These are phyloP conservation scores for Emys orbicularis DNA, from an alignment of 2,797 vertebrate genomes.

Conservation along the genomic window DNA sequence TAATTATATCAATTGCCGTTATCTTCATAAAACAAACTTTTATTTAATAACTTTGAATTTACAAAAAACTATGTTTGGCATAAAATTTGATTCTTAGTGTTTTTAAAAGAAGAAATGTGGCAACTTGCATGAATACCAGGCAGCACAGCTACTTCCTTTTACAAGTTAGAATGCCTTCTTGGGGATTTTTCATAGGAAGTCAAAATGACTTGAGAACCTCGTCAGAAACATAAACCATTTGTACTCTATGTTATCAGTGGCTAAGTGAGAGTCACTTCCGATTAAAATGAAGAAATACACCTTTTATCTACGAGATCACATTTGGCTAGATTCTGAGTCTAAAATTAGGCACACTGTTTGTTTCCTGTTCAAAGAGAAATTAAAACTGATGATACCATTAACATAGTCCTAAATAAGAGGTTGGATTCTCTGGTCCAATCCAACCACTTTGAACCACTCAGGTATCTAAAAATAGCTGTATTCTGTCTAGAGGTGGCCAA, in stretches of 20 bases:
- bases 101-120: slow-evolving; percentile 13
- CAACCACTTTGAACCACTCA: not conserved
- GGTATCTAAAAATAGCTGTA: not conserved
- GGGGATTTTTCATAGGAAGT: too few species aligned
- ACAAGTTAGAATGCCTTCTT: not conserved
- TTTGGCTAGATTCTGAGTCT: not conserved
- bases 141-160: not conserved
- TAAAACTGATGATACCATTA: not conserved
- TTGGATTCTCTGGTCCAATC: not conserved
- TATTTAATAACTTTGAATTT: slow-evolving; percentile 72
- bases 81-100: slow-evolving; percentile 63
- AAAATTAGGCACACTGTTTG: not conserved
- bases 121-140: not conserved
- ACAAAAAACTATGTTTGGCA: slow-evolving; percentile 45
- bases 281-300: not conserved
- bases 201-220: not conserved
- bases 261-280: not conserved
- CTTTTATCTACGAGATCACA: too few species aligned
- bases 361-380: not conserved
- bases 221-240: not conserved
- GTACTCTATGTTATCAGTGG: not conserved
- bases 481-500: not conserved
- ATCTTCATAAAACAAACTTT: slow-evolving; percentile 73
- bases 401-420: not conserved
- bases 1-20: slow-evolving; percentile 77